Conservation (phyloP, 2,888 invertebrate genomes). For the Dyspetes luteomarginatus region DNA sequence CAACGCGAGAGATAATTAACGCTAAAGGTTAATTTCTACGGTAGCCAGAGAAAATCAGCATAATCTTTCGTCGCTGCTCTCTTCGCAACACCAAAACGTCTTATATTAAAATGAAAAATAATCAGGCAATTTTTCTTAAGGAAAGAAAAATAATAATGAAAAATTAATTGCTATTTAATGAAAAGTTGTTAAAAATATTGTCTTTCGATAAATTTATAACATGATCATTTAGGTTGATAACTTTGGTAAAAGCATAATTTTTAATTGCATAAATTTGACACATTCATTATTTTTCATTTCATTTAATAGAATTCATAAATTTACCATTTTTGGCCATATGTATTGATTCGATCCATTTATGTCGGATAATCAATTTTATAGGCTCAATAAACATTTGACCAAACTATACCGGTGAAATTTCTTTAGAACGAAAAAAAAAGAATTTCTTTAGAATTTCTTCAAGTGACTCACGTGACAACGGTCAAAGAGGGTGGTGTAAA, state of each 20-base stretch:
- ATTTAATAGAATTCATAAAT: background rate
- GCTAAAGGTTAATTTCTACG: constrained; percentile 79
- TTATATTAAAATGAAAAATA: constrained; percentile 6
- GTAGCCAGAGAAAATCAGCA: constrained; percentile 49
- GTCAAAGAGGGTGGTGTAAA: constrained; percentile 44
- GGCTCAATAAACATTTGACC: background rate
- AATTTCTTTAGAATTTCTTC: too few species aligned
- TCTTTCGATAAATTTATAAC: background rate
- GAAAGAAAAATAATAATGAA: too few species aligned
- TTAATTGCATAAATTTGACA: too few species aligned
- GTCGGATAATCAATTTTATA: background rate
- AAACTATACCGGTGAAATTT: too few species aligned
- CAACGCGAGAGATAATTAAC: constrained; percentile 78
- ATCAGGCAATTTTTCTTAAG: constrained; percentile 7
- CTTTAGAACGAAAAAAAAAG: too few species aligned
- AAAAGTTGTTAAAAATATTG: background rate
- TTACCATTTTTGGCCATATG: background rate
- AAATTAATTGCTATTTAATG: too few species aligned
- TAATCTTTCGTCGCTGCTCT: constrained; percentile 50
- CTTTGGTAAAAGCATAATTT: too few species aligned
- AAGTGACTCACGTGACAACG: constrained; percentile 37
- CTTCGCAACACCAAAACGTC: constrained; percentile 24
- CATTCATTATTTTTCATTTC: too few species aligned
- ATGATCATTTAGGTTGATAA: too few species aligned
- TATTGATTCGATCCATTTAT: background rate